phyloP scores from a whole-genome alignment of 2,113 vertebrate genomes.

The Genyomyrus donnyi region DNA sequence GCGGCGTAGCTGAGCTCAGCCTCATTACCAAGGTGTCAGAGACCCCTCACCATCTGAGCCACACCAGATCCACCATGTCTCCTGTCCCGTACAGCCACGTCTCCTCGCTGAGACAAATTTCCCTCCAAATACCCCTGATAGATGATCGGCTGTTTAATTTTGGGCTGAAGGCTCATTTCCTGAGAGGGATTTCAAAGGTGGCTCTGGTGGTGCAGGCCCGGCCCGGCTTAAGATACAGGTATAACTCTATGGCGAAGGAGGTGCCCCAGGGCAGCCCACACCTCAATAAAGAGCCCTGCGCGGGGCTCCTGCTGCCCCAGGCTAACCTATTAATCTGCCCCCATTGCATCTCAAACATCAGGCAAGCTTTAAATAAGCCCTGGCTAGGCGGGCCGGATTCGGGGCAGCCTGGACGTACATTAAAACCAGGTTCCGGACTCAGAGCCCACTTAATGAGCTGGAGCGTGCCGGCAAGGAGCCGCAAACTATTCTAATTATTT shows the following conservation, averaged over 20 bases:
- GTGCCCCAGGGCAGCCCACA: slow-evolving; percentile 9
- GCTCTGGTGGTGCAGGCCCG: neutral
- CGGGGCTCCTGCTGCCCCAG: slow-evolving; percentile 51
- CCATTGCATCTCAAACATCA: slow-evolving; percentile 59
- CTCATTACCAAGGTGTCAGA: neutral
- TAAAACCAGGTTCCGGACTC: slow-evolving; percentile 64
- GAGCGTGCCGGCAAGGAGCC: slow-evolving; percentile 58
- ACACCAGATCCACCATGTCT: neutral
- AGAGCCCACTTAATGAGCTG: slow-evolving; percentile 68
- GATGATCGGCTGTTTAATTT: neutral
- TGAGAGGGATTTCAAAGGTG: slow-evolving; percentile 10
- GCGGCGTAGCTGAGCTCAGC: neutral
- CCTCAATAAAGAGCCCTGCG: slow-evolving; percentile 15
- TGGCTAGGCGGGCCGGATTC: slow-evolving; percentile 48
- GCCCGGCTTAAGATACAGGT: neutral
- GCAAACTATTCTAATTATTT: slow-evolving; percentile 60
- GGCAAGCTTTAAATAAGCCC: slow-evolving; percentile 60
- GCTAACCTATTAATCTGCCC: slow-evolving; percentile 60
- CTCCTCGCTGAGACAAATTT: neutral
- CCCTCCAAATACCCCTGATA: neutral
- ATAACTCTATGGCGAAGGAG: slow-evolving; percentile 2
- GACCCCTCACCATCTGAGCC: neutral
- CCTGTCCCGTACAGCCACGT: neutral
- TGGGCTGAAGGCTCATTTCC: slow-evolving; percentile 5
- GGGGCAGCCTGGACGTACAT: slow-evolving; percentile 56